Conservation (phyloP, 2,113 vertebrate species). For the Syngnathus typhle region DNA sequence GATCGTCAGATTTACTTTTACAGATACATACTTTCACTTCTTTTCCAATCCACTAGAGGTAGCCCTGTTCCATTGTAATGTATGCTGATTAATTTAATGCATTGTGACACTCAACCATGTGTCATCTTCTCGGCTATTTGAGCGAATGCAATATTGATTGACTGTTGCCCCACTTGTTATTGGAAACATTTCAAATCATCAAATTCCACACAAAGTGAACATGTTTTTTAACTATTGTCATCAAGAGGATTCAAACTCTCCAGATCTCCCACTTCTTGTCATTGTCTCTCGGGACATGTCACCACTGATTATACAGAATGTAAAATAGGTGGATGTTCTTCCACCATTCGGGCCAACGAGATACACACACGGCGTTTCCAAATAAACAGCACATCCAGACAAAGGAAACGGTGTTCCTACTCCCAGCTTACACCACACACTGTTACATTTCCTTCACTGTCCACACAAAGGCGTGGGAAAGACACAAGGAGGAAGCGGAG, state of each 20-base stretch:
- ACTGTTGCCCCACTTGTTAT: background rate
- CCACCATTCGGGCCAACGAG: conserved; percentile 44
- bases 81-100: conserved; percentile 4
- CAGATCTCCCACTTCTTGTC: conserved; percentile 8
- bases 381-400: conserved; percentile 69
- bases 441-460: conserved; percentile 71
- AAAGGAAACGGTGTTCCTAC: conserved; percentile 62
- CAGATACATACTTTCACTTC: conserved; percentile 11
- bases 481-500: conserved; percentile 72
- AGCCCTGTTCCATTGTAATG: conserved; percentile 16
- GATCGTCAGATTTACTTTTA: background rate
- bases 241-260: conserved; percentile 33
- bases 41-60: conserved; percentile 36
- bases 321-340: conserved; percentile 58
- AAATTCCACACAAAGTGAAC: background rate
- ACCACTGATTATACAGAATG: conserved; percentile 33
- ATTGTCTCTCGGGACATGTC: conserved; percentile 40
- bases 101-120: conserved; percentile 13
- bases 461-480: conserved; percentile 73
- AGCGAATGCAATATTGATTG: background rate
- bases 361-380: conserved; percentile 51
- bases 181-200: background rate
- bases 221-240: conserved; percentile 42
- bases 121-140: background rate
- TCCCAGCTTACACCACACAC: conserved; percentile 9